Percentiles rank a stretch among this genome's conserved stretches.
These are phyloP conservation scores for Poeciliopsis retropinna DNA, from an alignment of 2,113 vertebrate genomes.

Conservation along the genomic window DNA sequence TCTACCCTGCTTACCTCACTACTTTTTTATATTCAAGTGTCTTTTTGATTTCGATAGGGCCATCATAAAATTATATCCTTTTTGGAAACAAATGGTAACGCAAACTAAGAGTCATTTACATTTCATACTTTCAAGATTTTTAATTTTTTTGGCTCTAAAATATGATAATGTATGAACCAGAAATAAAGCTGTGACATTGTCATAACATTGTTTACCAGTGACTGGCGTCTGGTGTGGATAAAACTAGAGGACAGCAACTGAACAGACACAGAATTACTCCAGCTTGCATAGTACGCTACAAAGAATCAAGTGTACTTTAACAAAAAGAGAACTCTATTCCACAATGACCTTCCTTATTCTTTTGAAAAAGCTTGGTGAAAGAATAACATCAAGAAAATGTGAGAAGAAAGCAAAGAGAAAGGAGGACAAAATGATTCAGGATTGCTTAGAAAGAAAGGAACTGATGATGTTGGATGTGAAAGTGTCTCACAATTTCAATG, in stretches of 20 bases:
- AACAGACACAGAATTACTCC: background rate
- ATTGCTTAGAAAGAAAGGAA: constrained; percentile 19
- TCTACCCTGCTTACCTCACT: too few relatives aligned
- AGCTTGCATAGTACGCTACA: background rate
- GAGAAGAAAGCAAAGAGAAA: constrained; percentile 12
- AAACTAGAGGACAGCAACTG: background rate
- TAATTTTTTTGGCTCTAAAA: too few relatives aligned
- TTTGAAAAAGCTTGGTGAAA: constrained; percentile 40
- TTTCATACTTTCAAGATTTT: too few relatives aligned
- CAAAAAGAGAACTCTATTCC: constrained; percentile 25
- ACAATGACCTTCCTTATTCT: constrained; percentile 35
- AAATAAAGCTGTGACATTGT: too few relatives aligned
- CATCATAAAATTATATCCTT: too few relatives aligned
- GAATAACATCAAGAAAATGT: constrained; percentile 5
- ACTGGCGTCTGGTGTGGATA: background rate
- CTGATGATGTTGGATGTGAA: constrained; percentile 50
- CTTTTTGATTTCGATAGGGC: too few relatives aligned
- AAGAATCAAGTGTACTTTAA: background rate
- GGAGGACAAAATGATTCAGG: constrained; percentile 31
- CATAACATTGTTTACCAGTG: background rate
- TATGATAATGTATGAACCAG: too few relatives aligned
- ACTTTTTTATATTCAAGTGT: too few relatives aligned
- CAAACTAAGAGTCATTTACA: too few relatives aligned
- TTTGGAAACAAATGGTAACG: too few relatives aligned
- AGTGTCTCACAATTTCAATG: constrained; percentile 57